Evolutionary conservation across 2,113 vertebrate genomes (phyloP).

Genomic region (Epinephelus fuscoguttatus): DNA sequence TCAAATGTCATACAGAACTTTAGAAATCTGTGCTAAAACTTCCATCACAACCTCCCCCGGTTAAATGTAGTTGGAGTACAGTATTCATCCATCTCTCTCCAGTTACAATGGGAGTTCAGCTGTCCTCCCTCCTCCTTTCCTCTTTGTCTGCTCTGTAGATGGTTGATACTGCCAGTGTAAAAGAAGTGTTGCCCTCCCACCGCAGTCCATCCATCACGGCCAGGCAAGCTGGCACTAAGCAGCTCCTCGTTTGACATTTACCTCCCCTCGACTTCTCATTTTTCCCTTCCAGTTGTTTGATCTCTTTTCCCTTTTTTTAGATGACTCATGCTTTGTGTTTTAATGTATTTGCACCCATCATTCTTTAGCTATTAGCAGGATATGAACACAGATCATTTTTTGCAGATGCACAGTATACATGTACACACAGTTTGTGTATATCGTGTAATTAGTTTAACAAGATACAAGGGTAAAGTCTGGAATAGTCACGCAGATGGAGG

Average conservation of each 20-base stretch:
- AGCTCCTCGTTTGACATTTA: slow-evolving; percentile 69
- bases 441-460: neutral
- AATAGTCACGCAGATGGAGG: neutral
- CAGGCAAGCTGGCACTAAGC: slow-evolving; percentile 38
- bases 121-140: slow-evolving; percentile 6
- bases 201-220: slow-evolving; percentile 68
- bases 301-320: neutral
- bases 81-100: neutral
- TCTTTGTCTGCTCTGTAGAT: slow-evolving; percentile 34
- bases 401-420: neutral
- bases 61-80: neutral
- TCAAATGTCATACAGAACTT: neutral
- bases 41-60: neutral
- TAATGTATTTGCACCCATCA: neutral
- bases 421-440: neutral
- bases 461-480: neutral
- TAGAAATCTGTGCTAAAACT: neutral
- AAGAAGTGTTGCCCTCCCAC: slow-evolving; percentile 62
- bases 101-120: slow-evolving; percentile 1
- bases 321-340: slow-evolving; percentile 38
- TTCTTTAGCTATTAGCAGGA: neutral
- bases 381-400: neutral
- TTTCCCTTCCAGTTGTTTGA: slow-evolving; percentile 39
- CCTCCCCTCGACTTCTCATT: slow-evolving; percentile 48
- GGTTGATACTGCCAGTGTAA: slow-evolving; percentile 45